Evolutionary conservation across 2,113 vertebrate genomes (phyloP).

Genomic region (Regulus satrapa): DNA sequence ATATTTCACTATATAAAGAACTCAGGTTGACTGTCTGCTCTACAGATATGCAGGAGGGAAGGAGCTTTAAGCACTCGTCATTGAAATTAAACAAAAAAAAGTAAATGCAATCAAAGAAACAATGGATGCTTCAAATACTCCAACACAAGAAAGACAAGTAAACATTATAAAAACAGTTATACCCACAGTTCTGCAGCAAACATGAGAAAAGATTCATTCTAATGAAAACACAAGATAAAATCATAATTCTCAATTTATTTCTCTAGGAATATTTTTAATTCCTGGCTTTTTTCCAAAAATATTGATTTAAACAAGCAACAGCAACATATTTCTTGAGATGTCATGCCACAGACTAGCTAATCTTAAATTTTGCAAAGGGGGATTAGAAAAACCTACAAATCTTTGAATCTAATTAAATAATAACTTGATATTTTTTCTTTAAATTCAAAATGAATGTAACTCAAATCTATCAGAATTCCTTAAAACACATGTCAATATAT

Average conservation of each 20-base stretch:
- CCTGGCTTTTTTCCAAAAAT: not conserved
- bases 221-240: not conserved
- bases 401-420: not conserved
- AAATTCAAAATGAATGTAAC: not conserved
- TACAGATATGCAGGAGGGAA: not conserved
- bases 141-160: not conserved
- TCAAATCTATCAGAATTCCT: not conserved
- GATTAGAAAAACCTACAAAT: not conserved
- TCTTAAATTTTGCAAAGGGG: not conserved
- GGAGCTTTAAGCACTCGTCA: not conserved
- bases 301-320: not conserved
- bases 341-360: not conserved
- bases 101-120: not conserved
- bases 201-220: not conserved
- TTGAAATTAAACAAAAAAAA: not conserved
- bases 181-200: not conserved
- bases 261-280: not conserved
- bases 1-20: not conserved
- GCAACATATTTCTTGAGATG: not conserved
- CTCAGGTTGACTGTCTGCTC: not conserved
- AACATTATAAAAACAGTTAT: not conserved
- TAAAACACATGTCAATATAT: not conserved
- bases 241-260: not conserved
- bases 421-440: not conserved
- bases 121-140: not conserved